Evolutionary conservation across 2,113 vertebrate genomes (phyloP).

Genomic region (Platysternon megacephalum): DNA sequence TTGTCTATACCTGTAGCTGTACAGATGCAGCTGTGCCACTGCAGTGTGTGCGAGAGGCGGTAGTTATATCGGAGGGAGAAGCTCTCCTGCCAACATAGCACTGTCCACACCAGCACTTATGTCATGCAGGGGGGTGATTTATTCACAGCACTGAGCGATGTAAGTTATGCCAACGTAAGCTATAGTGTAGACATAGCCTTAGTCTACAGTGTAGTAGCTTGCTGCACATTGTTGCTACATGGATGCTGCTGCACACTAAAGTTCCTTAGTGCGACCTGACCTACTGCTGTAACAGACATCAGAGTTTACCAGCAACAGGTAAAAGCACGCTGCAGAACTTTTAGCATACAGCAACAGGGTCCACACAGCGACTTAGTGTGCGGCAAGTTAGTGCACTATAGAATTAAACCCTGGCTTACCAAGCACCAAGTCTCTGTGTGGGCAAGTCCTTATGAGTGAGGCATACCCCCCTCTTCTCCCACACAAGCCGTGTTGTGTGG

Average conservation of each 20-base stretch:
- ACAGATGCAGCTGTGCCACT: too few species aligned
- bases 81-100: too few species aligned
- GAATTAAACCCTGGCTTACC: background rate
- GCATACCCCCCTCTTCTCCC: background rate
- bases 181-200: too few species aligned
- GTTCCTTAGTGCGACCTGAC: background rate
- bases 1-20: too few species aligned
- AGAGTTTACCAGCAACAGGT: background rate
- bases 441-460: background rate
- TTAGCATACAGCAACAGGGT: background rate
- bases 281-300: background rate
- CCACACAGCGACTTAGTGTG: background rate
- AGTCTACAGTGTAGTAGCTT: background rate
- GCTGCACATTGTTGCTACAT: background rate
- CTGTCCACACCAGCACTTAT: too few species aligned
- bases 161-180: too few species aligned
- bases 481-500: background rate
- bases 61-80: too few species aligned
- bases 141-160: too few species aligned
- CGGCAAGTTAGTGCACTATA: background rate
- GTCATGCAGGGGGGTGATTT: too few species aligned
- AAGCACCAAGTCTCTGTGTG: background rate
- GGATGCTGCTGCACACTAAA: background rate
- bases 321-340: background rate
- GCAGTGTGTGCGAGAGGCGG: too few species aligned